Evolutionary conservation across 2,113 vertebrate genomes (phyloP).

Genomic region (Toxotes chatareus): DNA sequence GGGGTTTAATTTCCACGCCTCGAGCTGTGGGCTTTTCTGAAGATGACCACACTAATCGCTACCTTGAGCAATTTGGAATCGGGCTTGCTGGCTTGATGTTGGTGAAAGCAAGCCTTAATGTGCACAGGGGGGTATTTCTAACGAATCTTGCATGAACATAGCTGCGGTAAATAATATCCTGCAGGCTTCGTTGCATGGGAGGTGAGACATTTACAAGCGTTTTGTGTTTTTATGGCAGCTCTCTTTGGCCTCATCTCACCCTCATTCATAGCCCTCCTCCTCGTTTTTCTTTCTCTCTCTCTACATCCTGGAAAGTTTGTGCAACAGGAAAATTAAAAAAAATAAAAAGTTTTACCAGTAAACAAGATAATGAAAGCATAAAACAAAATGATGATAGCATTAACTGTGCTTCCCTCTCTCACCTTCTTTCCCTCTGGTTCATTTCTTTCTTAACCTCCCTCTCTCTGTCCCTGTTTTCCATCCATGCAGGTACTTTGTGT

Average conservation of each 20-base stretch:
- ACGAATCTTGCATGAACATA: constrained; percentile 6
- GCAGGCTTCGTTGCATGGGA: constrained; percentile 33
- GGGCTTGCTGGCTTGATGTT: constrained; percentile 19
- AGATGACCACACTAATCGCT: constrained; percentile 48
- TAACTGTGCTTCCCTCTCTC: neutral
- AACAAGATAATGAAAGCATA: constrained; percentile 57
- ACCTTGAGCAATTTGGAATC: constrained; percentile 54
- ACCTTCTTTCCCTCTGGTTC: constrained; percentile 28
- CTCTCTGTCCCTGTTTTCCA: constrained; percentile 17
- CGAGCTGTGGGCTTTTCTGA: constrained; percentile 38
- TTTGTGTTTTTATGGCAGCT: constrained; percentile 18
- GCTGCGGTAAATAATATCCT: constrained; percentile 40
- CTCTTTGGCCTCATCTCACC: constrained; percentile 20
- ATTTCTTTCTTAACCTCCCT: constrained; percentile 45
- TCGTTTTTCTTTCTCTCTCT: constrained; percentile 1
- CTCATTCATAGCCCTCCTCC: constrained; percentile 17
- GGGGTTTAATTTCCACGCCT: constrained; percentile 62
- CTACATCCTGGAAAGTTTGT: constrained; percentile 23
- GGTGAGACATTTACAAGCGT: constrained; percentile 43
- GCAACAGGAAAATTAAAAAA: constrained; percentile 17
- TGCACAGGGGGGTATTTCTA: constrained; percentile 33
- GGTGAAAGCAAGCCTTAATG: constrained; percentile 24
- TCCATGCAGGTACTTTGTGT: constrained; percentile 88
- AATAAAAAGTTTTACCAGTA: constrained; percentile 24
- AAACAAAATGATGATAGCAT: constrained; percentile 48